Evolutionary conservation across 2,888 invertebrate genomes (phyloP).

Genomic region (Muscina levida): DNA sequence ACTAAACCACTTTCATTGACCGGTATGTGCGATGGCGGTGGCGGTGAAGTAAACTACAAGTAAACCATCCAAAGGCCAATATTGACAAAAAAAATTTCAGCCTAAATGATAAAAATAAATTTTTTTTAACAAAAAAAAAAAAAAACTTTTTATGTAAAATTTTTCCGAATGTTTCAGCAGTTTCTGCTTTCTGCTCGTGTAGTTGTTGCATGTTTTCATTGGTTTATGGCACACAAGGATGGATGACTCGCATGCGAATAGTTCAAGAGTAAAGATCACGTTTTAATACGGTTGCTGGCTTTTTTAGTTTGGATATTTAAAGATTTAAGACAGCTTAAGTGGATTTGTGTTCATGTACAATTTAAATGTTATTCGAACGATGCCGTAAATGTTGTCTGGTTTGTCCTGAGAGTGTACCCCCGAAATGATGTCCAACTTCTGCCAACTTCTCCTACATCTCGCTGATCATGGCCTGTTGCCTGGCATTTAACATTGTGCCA

Average conservation of each 20-base stretch:
- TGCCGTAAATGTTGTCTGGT: slow-evolving; percentile 52
- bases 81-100: slow-evolving; percentile 20
- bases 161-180: slow-evolving; percentile 32
- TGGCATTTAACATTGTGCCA: too few relatives aligned
- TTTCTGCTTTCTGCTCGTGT: background rate
- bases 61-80: background rate
- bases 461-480: background rate
- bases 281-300: slow-evolving; percentile 62
- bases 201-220: slow-evolving; percentile 18
- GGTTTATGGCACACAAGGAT: slow-evolving; percentile 26
- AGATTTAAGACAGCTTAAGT: slow-evolving; percentile 75
- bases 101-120: slow-evolving; percentile 42
- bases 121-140: too few relatives aligned
- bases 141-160: slow-evolving; percentile 64
- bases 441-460: slow-evolving; percentile 1
- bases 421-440: too few relatives aligned
- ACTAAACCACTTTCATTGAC: slow-evolving; percentile 65
- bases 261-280: slow-evolving; percentile 65
- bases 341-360: slow-evolving; percentile 70
- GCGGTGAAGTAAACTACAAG: background rate
- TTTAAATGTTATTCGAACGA: slow-evolving; percentile 61
- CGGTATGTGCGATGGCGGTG: slow-evolving; percentile 36
- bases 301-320: slow-evolving; percentile 56
- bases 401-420: slow-evolving; percentile 39
- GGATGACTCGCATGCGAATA: background rate